Evolutionary conservation across 1,140 invertebrate genomes (phyloP).

Genomic region (Olivierus martensii): DNA sequence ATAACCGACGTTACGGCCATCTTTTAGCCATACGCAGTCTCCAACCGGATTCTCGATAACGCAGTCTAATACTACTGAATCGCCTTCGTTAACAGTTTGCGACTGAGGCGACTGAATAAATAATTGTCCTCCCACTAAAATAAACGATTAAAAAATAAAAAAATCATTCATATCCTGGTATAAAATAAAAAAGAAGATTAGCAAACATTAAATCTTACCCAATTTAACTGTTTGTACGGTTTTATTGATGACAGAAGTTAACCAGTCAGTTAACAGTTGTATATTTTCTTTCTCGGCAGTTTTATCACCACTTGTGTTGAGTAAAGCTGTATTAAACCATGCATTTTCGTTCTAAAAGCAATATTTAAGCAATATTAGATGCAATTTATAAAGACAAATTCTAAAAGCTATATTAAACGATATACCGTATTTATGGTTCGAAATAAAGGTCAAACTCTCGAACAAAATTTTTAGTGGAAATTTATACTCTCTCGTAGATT

Average conservation of each 20-base stretch:
- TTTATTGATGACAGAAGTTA: slow-evolving; percentile 8
- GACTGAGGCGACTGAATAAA: slow-evolving; percentile 12
- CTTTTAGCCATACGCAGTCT: slow-evolving; percentile 18
- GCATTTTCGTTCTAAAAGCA: slow-evolving; percentile 9
- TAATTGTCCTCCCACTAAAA: slow-evolving; percentile 5
- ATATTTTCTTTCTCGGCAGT: slow-evolving; percentile 11
- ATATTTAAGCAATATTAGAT: background rate
- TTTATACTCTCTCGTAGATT: too few relatives aligned
- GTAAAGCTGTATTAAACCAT: slow-evolving; percentile 10
- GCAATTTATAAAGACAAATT: too few relatives aligned
- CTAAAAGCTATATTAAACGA: too few relatives aligned
- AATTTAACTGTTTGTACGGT: slow-evolving; percentile 8
- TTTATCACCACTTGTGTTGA: slow-evolving; percentile 13
- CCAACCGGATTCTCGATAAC: slow-evolving; percentile 10
- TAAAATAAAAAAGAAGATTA: background rate
- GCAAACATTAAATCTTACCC: background rate
- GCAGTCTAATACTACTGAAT: slow-evolving; percentile 14
- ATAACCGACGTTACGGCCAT: slow-evolving; percentile 14
- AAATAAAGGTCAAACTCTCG: too few relatives aligned
- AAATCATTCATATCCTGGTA: too few relatives aligned
- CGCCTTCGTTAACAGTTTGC: slow-evolving; percentile 5
- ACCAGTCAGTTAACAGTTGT: slow-evolving; percentile 14
- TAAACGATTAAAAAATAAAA: background rate
- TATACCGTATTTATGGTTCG: too few relatives aligned
- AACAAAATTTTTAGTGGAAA: too few relatives aligned